A percentile compares a stretch with the other conserved stretches of the same genome.
Evolutionary conservation across 2,888 invertebrate species (phyloP).

Genomic region (Sicus ferrugineus): DNA sequence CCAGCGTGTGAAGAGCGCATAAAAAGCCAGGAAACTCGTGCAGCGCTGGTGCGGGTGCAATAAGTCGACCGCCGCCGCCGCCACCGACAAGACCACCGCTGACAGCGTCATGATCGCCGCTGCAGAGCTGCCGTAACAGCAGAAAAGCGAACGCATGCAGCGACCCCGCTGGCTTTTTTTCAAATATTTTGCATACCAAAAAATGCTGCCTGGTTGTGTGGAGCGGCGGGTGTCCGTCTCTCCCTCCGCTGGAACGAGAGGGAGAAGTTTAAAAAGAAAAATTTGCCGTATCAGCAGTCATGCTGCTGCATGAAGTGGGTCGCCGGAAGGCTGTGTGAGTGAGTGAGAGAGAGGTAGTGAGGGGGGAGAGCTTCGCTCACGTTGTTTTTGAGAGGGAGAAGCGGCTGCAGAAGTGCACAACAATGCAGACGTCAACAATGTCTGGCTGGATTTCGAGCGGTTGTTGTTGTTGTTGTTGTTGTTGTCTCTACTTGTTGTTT

Average conservation of each 20-base stretch:
- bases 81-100: too few species aligned
- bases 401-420: not conserved
- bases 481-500: not conserved
- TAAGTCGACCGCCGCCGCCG: not conserved
- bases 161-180: not conserved
- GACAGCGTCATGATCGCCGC: not conserved
- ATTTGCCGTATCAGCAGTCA: slow-evolving; percentile 23
- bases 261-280: slow-evolving; percentile 5
- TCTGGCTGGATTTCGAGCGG: slow-evolving; percentile 12
- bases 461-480: not conserved
- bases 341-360: too few species aligned
- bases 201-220: not conserved
- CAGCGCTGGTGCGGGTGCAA: slow-evolving; percentile 30
- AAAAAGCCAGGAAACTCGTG: slow-evolving; percentile 18
- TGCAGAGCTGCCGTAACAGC: too few species aligned
- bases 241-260: too few species aligned
- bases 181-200: slow-evolving; percentile 2
- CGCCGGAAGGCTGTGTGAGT: not conserved
- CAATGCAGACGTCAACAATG: slow-evolving; percentile 33
- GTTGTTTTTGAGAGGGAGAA: not conserved
- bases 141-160: too few species aligned
- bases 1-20: slow-evolving; percentile 23
- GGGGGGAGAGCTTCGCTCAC: not conserved
- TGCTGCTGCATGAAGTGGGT: not conserved
- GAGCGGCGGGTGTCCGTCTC: not conserved